These are phyloP conservation scores for Ichneumon xanthorius DNA, from an alignment of 2,888 invertebrate genomes.

Conservation along the genomic window DNA sequence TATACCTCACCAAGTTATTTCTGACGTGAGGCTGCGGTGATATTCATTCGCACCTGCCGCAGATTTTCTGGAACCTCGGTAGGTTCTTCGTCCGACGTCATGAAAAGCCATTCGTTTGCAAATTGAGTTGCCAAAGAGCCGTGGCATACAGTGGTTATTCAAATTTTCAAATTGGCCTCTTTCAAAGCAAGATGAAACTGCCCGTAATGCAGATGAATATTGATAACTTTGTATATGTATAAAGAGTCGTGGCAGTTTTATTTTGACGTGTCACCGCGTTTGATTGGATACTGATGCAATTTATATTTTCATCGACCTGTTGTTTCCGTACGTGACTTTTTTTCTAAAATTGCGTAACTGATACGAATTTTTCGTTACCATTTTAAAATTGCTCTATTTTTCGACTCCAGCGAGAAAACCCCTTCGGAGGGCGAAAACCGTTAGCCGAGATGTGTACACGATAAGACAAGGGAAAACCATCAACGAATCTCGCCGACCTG, in stretches of 20 bases:
- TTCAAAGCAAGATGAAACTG: background rate
- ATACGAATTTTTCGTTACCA: background rate
- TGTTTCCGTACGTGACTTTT: background rate
- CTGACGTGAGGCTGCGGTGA: background rate
- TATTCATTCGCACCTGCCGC: background rate
- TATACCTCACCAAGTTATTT: too few species aligned
- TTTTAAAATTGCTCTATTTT: background rate
- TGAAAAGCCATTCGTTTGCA: slow-evolving; percentile 38
- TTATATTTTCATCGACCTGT: too few species aligned
- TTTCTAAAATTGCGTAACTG: background rate
- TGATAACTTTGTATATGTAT: too few species aligned
- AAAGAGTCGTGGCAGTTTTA: too few species aligned
- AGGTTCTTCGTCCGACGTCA: background rate
- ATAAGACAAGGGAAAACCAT: background rate
- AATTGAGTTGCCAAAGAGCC: slow-evolving; percentile 23
- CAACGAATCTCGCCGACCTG: background rate
- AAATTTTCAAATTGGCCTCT: background rate
- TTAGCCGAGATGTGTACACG: background rate
- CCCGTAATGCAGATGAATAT: too few species aligned
- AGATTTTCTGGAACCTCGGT: background rate
- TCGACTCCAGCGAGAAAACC: background rate
- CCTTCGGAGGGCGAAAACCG: background rate
- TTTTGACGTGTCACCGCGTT: too few species aligned
- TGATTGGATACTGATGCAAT: too few species aligned
- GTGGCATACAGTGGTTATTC: background rate